Evolutionary conservation across 2,797 vertebrate species (phyloP), one percentile per base, ranked within the genome.

Genomic region (Sylvilagus floridanus): DNA sequence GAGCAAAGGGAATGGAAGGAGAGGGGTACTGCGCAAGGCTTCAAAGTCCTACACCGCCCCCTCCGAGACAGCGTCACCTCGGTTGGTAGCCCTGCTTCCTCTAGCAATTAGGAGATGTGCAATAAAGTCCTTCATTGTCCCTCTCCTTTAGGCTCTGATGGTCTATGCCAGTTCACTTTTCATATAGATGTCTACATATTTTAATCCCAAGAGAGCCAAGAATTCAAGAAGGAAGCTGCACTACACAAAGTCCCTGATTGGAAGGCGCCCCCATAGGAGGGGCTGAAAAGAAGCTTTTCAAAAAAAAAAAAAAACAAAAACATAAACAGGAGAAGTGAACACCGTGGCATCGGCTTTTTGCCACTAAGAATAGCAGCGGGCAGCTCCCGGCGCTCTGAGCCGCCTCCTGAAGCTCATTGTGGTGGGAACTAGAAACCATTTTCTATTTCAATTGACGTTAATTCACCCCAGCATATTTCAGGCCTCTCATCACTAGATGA

Each of bases 361-460:
- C 71, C 77, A 54, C 94, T 86, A 90, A 96, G 92, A 96, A 96
- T 83, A 97, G 95, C 95, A 52, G 77, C 73, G 6, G 14, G 30
- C 2, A 1, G 84, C 84, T 66, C 79, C 35, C 22, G 3, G 35
- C 2, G 21, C 94, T 54, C 89, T 1, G 30, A 91, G 77, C 91
- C 24, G 9, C 71, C 71, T 93, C 84, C 76, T 24, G 68, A 88
- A 95, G 88, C 81, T 95, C 95, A 73, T 69, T 96, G 97, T 95
- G 84, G 82, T 47, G 42, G 84, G 73, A 95, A 88, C 94, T 42
- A n/a, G 96, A 95, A 93, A 86, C 94, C 95, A 90, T 97, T 97
- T 96, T 94, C 92, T 97, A 77, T 97, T 96, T 96, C 93, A 96
- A 91, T 84, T 57, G 66, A 95, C 60, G 66, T 97, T 97, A 97